Evolutionary conservation across 2,797 vertebrate genomes (phyloP), one percentile per base, ranked within the genome.

Genomic region (Lophotriccus pileatus): DNA sequence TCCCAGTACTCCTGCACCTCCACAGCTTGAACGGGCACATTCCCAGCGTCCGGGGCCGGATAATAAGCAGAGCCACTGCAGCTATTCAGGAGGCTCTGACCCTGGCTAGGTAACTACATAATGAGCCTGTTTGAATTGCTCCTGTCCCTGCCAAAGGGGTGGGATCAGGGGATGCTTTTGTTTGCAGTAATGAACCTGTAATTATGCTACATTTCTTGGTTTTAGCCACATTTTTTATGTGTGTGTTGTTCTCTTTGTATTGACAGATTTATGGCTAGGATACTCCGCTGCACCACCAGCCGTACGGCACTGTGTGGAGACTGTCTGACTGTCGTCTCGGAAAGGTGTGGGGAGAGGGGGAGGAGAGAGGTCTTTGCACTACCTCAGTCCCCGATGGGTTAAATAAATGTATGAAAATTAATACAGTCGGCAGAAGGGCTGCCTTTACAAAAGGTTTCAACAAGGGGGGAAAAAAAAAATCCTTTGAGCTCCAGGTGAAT

Each of bases 171-270:
- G 97, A 95, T 95, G 97, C 97, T 97, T 97, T 97, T 97, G 97
- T 97, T 97, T 97, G 96, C 96, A 92, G 1, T 97, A 97, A 97
- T 97, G 97, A 97, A 97, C 97, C 97, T 97, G 96, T 97, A 97
- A 97, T 97, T 97, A 97, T 91, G 96, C 95, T 96, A 74, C 96
- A 96, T 97, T 97, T 97, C 97, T 97, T 95, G 97, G 96, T 94
- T 97, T 97, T 96, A 97, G 92, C 93, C 84, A 50, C 97, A 95
- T 97, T 97, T 97, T 97, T 96, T 95, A 78, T 91, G 93, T 94
- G 96, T 28, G 88, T 81, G 95, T 93, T 96, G 97, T 95, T 96
- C 97, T 95, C 97, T 97, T 96, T 96, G 96, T 95, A 96, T 97
- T 97, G 97, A 96, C 96, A 97, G 97, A 97, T 97, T 97, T 97